These are phyloP conservation scores for Parelbella ahira DNA, from an alignment of 2,888 invertebrate species.

Conservation along the genomic window DNA sequence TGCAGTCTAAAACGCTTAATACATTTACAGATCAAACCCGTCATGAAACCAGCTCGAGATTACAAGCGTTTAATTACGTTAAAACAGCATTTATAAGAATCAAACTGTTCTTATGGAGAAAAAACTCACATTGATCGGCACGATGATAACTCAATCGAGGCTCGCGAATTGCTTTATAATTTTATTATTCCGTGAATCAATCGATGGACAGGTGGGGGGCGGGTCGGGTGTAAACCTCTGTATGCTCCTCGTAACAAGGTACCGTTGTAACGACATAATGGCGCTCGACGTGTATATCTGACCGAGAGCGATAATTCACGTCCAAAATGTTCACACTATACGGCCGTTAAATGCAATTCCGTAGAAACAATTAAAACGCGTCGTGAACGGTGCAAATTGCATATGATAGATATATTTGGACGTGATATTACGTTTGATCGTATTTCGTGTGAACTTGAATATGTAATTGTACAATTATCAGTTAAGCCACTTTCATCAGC, in stretches of 20 bases:
- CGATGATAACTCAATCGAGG: constrained; percentile 18
- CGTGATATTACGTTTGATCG: constrained; percentile 1
- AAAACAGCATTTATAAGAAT: not conserved
- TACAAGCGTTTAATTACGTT: too few relatives aligned
- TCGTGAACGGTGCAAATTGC: constrained; percentile 17
- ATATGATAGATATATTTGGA: constrained; percentile 1
- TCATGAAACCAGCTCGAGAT: too few relatives aligned
- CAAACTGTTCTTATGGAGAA: too few relatives aligned
- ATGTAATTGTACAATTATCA: too few relatives aligned
- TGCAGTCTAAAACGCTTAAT: too few relatives aligned
- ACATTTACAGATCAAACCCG: too few relatives aligned
- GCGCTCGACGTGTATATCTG: constrained; percentile 31
- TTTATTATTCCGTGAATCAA: constrained; percentile 25
- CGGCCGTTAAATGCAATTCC: constrained; percentile 9
- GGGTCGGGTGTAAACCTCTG: constrained; percentile 47
- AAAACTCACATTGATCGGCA: not conserved
- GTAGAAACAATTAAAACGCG: constrained; percentile 20
- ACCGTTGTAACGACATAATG: constrained; percentile 57
- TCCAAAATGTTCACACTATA: constrained; percentile 53
- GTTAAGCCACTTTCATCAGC: too few relatives aligned
- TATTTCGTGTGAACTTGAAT: constrained; percentile 9
- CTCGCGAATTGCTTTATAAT: constrained; percentile 18
- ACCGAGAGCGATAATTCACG: constrained; percentile 46
- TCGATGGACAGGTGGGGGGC: constrained; percentile 33
- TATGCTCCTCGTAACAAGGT: constrained; percentile 49